phyloP scores from a whole-genome alignment of 2,797 vertebrate species.

The Triplophysa yarkandensis region DNA sequence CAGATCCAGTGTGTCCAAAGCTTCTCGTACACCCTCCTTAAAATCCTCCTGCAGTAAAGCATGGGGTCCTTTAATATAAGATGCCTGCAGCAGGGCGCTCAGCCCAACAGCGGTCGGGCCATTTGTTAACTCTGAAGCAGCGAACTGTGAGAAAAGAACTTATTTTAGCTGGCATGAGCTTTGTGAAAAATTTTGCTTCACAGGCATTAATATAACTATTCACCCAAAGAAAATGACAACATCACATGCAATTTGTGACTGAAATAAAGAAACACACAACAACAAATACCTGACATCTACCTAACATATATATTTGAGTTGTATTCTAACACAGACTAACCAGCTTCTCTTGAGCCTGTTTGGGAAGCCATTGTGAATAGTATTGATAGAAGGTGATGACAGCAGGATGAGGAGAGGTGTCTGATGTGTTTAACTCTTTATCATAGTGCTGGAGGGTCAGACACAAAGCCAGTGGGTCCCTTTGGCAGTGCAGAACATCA shows the following conservation, averaged over 20 bases:
- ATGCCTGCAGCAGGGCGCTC: conserved; percentile 71
- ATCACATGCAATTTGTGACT: not conserved
- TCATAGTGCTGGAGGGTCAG: conserved; percentile 88
- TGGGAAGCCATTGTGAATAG: conserved; percentile 88
- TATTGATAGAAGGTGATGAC: conserved; percentile 78
- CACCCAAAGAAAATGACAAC: not conserved
- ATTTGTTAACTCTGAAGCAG: conserved; percentile 40
- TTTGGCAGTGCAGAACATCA: conserved; percentile 90
- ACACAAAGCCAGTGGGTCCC: conserved; percentile 89
- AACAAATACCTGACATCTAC: not conserved
- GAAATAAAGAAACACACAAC: not conserved
- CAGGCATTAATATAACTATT: not conserved
- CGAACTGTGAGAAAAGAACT: conserved; percentile 68
- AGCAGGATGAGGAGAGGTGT: conserved; percentile 60
- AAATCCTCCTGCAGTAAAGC: conserved; percentile 68
- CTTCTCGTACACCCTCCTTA: conserved; percentile 65
- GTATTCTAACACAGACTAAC: conserved; percentile 67
- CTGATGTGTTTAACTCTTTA: conserved; percentile 73
- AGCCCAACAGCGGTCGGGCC: conserved; percentile 62
- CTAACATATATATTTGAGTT: not conserved
- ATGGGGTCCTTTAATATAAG: conserved; percentile 68
- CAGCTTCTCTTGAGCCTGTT: conserved; percentile 72
- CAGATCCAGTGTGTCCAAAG: conserved; percentile 62
- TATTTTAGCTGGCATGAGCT: not conserved
- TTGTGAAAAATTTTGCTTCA: not conserved